Evolutionary conservation across 2,113 vertebrate genomes (phyloP).

Genomic region (Sturnus vulgaris): DNA sequence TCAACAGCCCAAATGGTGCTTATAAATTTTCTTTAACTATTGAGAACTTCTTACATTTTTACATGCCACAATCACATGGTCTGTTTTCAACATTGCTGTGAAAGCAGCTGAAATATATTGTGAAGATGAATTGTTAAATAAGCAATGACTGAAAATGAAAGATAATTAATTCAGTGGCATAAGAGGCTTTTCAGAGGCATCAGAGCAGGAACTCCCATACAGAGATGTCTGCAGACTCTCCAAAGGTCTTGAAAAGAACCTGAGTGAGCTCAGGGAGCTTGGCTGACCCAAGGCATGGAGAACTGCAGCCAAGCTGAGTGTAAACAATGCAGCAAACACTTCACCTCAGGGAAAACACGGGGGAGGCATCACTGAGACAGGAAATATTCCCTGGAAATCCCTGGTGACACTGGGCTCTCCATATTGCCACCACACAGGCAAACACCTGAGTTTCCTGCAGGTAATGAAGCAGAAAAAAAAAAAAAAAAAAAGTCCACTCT

Average conservation of each 20-base stretch:
- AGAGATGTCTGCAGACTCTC: neutral
- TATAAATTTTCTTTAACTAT: neutral
- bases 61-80: neutral
- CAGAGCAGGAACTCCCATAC: neutral
- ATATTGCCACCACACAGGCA: neutral
- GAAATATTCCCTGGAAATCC: neutral
- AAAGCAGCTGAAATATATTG: neutral
- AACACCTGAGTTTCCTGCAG: neutral
- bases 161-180: neutral
- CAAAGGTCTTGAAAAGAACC: neutral
- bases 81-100: neutral
- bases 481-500: neutral
- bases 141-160: neutral
- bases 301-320: neutral
- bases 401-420: neutral
- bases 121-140: neutral
- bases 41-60: neutral
- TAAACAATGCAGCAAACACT: neutral
- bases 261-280: neutral
- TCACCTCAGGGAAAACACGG: neutral
- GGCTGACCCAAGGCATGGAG: neutral
- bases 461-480: neutral
- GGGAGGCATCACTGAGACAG: fast-evolving
- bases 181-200: neutral
- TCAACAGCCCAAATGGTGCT: neutral